These are phyloP conservation scores for Cheilinus undulatus DNA, from an alignment of 2,113 vertebrate genomes.

Conservation along the genomic window DNA sequence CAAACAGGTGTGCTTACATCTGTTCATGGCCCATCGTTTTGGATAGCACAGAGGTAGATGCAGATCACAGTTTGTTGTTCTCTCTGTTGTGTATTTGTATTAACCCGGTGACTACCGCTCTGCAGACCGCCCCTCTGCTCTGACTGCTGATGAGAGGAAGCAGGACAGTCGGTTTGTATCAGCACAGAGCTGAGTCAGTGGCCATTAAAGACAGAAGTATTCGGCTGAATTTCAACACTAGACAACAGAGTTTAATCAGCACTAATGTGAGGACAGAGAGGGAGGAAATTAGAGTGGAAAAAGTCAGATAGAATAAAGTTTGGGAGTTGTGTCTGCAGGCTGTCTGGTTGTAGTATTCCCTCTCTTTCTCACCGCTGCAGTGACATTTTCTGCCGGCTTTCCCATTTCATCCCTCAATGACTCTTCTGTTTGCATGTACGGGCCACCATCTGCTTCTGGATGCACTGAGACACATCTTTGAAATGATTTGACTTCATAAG, in stretches of 20 bases:
- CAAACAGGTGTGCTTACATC: too few species aligned
- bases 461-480: conserved; percentile 29
- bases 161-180: conserved; percentile 23
- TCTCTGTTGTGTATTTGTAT: conserved; percentile 22
- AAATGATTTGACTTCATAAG: conserved; percentile 39
- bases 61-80: background rate
- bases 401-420: conserved; percentile 60
- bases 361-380: conserved; percentile 41
- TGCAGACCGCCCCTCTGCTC: too few species aligned
- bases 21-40: background rate
- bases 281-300: background rate
- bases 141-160: conserved; percentile 48
- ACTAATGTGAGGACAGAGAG: background rate
- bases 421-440: conserved; percentile 15
- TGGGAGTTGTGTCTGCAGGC: conserved; percentile 20
- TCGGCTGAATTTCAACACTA: conserved; percentile 23
- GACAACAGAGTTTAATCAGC: conserved; percentile 29
- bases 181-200: conserved; percentile 52
- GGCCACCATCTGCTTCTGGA: conserved; percentile 47
- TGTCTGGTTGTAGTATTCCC: conserved; percentile 13
- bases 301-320: conserved; percentile 29
- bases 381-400: conserved; percentile 54
- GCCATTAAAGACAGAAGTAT: conserved; percentile 35
- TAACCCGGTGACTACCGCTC: conserved; percentile 17
- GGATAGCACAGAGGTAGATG: background rate